Evolutionary conservation across 2,113 vertebrate genomes (phyloP).

Genomic region (Gavialis gangeticus): DNA sequence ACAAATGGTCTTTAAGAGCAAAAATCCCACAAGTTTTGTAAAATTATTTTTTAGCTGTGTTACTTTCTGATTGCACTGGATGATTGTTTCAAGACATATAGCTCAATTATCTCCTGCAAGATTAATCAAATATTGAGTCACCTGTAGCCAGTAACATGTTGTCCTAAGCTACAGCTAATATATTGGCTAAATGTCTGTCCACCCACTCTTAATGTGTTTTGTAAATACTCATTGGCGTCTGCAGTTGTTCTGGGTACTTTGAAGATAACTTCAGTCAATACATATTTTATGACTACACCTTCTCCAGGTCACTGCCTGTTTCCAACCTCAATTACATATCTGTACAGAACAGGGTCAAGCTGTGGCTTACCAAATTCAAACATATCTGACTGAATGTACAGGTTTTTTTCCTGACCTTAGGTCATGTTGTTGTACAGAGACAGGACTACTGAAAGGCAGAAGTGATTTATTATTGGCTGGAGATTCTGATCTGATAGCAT

Average conservation of each 20-base stretch:
- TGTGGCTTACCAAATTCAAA: background rate
- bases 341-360: background rate
- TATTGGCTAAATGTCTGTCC: accelerated
- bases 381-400: background rate
- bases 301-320: accelerated
- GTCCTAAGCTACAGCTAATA: background rate
- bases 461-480: constrained; percentile 55
- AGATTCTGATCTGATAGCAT: constrained; percentile 47
- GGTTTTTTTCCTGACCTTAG: background rate
- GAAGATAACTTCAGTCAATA: background rate
- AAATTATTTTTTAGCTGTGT: no score
- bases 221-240: background rate
- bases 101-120: background rate
- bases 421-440: background rate
- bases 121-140: background rate
- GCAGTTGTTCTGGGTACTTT: constrained; percentile 8
- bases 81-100: background rate
- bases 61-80: background rate
- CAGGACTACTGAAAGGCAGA: background rate
- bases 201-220: background rate
- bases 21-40: background rate
- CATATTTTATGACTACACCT: background rate
- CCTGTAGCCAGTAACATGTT: background rate
- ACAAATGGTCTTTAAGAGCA: background rate
- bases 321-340: background rate